Conservation (phyloP, 2,113 vertebrate species). For the Heloderma charlesbogerti region DNA sequence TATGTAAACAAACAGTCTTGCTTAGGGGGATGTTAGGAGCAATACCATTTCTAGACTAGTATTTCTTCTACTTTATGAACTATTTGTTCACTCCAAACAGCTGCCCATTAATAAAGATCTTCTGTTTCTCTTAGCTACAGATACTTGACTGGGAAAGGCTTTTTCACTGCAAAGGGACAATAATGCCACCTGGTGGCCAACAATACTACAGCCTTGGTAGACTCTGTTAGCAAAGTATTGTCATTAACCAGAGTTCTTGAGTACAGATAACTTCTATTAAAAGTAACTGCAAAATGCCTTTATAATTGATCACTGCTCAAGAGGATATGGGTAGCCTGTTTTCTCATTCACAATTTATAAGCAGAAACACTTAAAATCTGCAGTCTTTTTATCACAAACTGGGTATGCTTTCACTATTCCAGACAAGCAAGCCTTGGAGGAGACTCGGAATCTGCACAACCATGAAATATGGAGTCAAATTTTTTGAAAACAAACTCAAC, state of each 20-base stretch:
- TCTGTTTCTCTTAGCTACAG: not conserved
- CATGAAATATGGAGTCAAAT: not conserved
- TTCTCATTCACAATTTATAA: not conserved
- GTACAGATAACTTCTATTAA: fast-evolving
- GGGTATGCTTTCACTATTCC: not conserved
- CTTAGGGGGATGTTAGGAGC: not conserved
- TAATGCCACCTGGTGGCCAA: constrained; percentile 46
- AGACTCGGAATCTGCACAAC: not conserved
- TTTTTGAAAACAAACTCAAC: not conserved
- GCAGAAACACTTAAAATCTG: not conserved
- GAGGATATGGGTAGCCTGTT: not conserved
- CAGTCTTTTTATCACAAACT: not conserved
- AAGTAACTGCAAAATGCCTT: not conserved
- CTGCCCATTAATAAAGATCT: not conserved
- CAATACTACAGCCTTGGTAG: fast-evolving
- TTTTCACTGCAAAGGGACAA: constrained; percentile 3
- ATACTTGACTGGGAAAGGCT: fast-evolving
- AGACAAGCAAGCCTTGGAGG: not conserved
- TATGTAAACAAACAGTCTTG: not conserved
- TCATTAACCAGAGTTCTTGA: not conserved
- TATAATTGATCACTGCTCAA: not conserved
- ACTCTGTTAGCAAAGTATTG: not conserved
- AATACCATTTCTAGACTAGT: not conserved
- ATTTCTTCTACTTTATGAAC: not conserved
- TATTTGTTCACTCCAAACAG: not conserved